Evolutionary conservation across 1,140 invertebrate species (phyloP).

Genomic region (Temnothorax longispinosus): DNA sequence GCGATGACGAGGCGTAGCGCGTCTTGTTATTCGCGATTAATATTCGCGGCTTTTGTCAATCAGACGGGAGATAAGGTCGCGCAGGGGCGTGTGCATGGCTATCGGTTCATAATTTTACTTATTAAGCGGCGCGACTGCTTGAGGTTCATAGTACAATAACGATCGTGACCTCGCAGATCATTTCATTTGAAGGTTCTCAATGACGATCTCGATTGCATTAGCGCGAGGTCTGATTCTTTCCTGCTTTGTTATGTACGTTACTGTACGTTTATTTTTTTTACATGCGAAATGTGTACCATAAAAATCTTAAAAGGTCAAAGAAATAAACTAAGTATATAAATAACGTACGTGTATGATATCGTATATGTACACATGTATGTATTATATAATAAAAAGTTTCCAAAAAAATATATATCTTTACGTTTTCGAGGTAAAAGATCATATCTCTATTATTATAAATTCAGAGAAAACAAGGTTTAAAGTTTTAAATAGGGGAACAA

Average conservation of each 20-base stretch:
- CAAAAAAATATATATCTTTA: too few species aligned
- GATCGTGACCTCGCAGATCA: slow-evolving; percentile 25
- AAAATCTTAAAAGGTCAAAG: too few species aligned
- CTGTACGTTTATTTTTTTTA: neutral
- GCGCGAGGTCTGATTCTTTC: neutral
- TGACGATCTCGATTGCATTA: neutral
- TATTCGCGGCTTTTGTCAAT: neutral
- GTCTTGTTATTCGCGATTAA: slow-evolving; percentile 7
- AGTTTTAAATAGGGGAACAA: too few species aligned
- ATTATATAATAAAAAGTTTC: too few species aligned
- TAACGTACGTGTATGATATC: too few species aligned
- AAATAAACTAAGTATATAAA: too few species aligned
- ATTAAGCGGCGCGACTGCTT: neutral
- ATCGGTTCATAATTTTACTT: neutral
- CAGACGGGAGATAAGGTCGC: neutral
- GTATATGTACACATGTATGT: too few species aligned
- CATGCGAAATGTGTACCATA: too few species aligned
- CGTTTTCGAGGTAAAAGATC: too few species aligned
- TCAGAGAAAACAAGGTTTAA: too few species aligned
- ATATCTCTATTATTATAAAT: too few species aligned
- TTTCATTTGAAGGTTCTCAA: neutral
- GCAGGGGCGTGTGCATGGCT: neutral
- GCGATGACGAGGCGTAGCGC: neutral
- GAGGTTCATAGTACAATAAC: slow-evolving; percentile 57
- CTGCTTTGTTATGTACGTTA: neutral